Evolutionary conservation across 2,888 invertebrate species (phyloP).

Genomic region (Gortyna flavago): DNA sequence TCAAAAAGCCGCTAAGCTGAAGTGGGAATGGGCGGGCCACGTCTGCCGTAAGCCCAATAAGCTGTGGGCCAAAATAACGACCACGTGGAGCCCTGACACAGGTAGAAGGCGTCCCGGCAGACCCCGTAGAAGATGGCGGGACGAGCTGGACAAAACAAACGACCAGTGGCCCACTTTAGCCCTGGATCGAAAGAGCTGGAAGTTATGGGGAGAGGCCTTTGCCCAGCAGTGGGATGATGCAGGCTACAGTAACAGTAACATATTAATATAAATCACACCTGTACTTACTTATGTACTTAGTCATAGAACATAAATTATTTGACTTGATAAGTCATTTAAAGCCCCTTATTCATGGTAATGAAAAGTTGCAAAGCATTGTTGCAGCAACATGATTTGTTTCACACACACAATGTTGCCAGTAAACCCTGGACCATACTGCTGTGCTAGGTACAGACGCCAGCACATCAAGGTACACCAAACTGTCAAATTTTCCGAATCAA

Average conservation of each 20-base stretch:
- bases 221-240: background rate
- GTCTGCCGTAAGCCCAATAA: background rate
- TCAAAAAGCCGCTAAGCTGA: background rate
- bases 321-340: background rate
- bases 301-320: too few relatives aligned
- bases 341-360: background rate
- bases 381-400: background rate
- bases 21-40: background rate
- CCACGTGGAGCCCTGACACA: background rate
- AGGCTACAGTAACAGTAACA: background rate
- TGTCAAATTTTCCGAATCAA: too few relatives aligned
- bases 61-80: background rate
- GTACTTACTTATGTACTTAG: background rate
- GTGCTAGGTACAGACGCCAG: too few relatives aligned
- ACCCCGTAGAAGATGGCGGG: background rate
- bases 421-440: background rate
- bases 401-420: background rate
- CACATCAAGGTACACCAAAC: too few relatives aligned
- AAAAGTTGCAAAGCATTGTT: background rate
- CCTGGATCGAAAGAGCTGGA: background rate
- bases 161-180: background rate
- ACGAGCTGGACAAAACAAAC: background rate
- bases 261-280: too few relatives aligned
- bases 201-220: background rate
- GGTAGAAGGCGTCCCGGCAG: background rate